Evolutionary conservation across 2,113 vertebrate genomes (phyloP), one percentile per base, ranked within the genome.

Genomic region (Spea bombifrons): DNA sequence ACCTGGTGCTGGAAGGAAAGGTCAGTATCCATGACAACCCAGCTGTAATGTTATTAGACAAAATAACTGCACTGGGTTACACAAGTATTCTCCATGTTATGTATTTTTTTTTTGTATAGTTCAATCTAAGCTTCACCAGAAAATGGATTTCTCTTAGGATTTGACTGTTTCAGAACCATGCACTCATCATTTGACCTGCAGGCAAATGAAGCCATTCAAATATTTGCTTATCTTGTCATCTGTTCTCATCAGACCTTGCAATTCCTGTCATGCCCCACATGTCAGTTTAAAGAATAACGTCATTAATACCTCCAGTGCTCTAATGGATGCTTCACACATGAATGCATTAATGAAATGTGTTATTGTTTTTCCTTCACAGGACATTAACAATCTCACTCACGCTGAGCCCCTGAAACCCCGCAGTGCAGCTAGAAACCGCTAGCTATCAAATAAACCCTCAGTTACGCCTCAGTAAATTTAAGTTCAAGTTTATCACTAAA

Each of bases 401-500:
- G 82, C 90, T 88, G 90, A 16, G 86, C 82, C 88, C 83, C 85
- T 45, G 83, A 84, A 89, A 87, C 88, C 87, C 88, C 73, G 72
- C 81, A 75, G 90, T 87, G 89, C 86, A 85, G 89, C 90, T 88
- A 88, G 87, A 90, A 92, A 89, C 86, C 87, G 88, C 90, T 87
- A 90, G 88, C 90, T 92, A 91, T 92, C 91, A 92, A 92, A 92
- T 90, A 91, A 92, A 91, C 90, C 90, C 88, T 92, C 90, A 86
- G 88, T 90, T 91, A 88, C 57, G 74, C 91, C 86, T 93, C 89
- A 86, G 86, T 92, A 90, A 92, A 83, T 90, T 92, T 93, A 93
- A 93, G 90, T 92, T 92, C 90, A 93, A 89, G 91, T 90, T 93
- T 92, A 92, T 91, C 89, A 85, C 88, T 89, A 88, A 92, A 92